A percentile compares a stretch with the other conserved stretches of the same genome.
Evolutionary conservation across 2,797 vertebrate species (phyloP).

Genomic region (Apodemus agrarius): DNA sequence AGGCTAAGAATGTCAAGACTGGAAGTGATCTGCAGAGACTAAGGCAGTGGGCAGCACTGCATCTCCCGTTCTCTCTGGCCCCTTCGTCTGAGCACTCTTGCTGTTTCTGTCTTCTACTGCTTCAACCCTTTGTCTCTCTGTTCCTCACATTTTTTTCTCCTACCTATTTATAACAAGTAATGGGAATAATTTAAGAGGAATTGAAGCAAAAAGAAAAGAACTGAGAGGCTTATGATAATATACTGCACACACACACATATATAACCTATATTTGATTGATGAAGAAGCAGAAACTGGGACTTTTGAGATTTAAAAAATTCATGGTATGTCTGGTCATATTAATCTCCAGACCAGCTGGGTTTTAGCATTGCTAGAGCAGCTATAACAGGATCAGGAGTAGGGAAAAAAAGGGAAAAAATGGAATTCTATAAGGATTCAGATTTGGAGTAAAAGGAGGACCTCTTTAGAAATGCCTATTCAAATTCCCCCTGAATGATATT

Average conservation of each 20-base stretch:
- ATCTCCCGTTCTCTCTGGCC: background rate
- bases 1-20: constrained; percentile 19
- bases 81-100: background rate
- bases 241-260: constrained; percentile 20
- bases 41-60: background rate
- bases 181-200: constrained; percentile 54
- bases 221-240: constrained; percentile 44
- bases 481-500: background rate
- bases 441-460: constrained; percentile 36
- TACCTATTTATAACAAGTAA: constrained; percentile 50
- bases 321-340: constrained; percentile 80
- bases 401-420: background rate
- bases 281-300: constrained; percentile 74
- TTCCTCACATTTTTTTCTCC: background rate
- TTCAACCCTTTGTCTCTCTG: background rate
- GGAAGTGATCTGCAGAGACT: background rate
- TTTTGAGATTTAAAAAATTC: constrained; percentile 81
- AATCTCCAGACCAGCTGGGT: constrained; percentile 71
- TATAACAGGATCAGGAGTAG: constrained; percentile 66
- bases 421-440: constrained; percentile 63
- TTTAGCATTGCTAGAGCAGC: constrained; percentile 66
- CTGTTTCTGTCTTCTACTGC: background rate
- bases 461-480: constrained; percentile 56
- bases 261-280: constrained; percentile 72
- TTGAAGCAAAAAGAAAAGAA: background rate